Conservation (phyloP, 2,888 invertebrate genomes). For the Netelia fuscicornis region DNA sequence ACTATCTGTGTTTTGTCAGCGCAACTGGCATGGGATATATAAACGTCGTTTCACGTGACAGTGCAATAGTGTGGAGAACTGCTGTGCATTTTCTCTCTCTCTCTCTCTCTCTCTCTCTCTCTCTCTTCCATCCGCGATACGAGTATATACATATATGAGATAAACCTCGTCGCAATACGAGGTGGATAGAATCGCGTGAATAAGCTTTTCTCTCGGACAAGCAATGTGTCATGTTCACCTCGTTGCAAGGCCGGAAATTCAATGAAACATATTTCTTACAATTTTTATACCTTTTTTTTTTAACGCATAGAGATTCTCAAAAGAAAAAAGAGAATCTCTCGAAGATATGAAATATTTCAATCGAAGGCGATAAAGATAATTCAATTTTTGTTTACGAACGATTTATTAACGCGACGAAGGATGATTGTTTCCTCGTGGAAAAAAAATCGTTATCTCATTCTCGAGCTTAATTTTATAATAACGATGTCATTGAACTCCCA, state of each 20-base stretch:
- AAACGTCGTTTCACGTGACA: constrained; percentile 28
- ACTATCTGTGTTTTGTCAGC: constrained; percentile 56
- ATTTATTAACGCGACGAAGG: too few relatives aligned
- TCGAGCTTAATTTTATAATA: too few relatives aligned
- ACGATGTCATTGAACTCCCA: too few relatives aligned
- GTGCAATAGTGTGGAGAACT: constrained; percentile 12
- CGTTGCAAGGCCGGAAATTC: constrained; percentile 59
- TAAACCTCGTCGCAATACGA: constrained; percentile 24
- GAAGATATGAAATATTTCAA: too few relatives aligned
- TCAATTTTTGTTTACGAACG: too few relatives aligned
- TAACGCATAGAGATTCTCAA: too few relatives aligned
- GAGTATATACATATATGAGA: constrained; percentile 18
- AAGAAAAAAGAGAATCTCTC: too few relatives aligned
- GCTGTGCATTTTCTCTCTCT: constrained; percentile 5
- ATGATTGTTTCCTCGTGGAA: too few relatives aligned
- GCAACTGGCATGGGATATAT: constrained; percentile 38
- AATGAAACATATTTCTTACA: constrained; percentile 52
- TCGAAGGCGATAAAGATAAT: too few relatives aligned
- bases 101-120: neutral
- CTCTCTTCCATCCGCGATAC: neutral
- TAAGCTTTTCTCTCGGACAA: constrained; percentile 55
- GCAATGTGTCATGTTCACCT: constrained; percentile 56
- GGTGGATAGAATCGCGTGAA: constrained; percentile 45
- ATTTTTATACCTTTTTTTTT: constrained; percentile 13
- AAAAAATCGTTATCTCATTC: too few relatives aligned